Evolutionary conservation across 2,888 invertebrate genomes (phyloP), one percentile per base, ranked within the genome.

Genomic region (Hydraecia micacea): DNA sequence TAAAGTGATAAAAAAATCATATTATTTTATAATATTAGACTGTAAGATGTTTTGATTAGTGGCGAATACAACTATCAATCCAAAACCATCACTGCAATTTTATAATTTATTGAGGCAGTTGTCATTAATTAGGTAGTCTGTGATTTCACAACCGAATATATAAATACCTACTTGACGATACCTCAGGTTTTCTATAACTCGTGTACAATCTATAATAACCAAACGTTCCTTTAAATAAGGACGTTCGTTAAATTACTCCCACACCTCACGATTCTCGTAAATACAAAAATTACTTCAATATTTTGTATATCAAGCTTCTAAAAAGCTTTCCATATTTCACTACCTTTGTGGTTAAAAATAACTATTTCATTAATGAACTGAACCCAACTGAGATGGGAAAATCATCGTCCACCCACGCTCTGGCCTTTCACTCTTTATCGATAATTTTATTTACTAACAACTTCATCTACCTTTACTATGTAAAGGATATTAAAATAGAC

Each of bases 301-400:
- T 42, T 28, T 60, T 70, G 11, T 67, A 3, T 36, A n/a, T 39
- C 21, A 25, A 70, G 4, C 49, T 42, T 9, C 7, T 63, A 8
- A 46, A 67, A 77, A 55, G 21, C 25, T 36, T 46, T 25, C n/a
- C 32, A 72, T 62, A 69, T 62, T 74, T 52, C 13, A 21, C 60
- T 67, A 21, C 39, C 72, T 74, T 78, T 87, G 73, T 74, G 42
- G 81, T 78, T 78, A 86, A 78, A 78, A 81, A 87, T 86, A 87
- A 73, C 70, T 62, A 52, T 67, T 79, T 83, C 7, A 69, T 74
- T 42, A 69, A 78, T 77, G 55, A 28, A 46, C 58, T 68, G 42
- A 32, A 65, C 18, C 21, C 55, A 68, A 74, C 32, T 3, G 28
- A 55, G 60, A 39, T 39, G 28, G 60, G 36, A 75, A 66, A 65